phyloP scores from a whole-genome alignment of 2,797 vertebrate species.

The Pelobates cultripes region DNA sequence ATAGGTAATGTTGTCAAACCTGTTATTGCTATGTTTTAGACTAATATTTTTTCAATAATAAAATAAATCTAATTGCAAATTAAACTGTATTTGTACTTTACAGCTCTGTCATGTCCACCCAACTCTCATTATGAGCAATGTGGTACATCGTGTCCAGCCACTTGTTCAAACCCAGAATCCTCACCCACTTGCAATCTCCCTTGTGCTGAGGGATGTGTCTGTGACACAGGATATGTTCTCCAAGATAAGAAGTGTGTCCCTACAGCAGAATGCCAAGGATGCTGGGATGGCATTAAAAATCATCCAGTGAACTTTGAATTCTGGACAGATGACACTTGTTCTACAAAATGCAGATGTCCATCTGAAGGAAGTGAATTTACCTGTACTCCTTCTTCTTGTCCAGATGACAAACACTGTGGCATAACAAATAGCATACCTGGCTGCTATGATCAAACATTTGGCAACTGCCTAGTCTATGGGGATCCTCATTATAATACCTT shows the following conservation, averaged over 20 bases:
- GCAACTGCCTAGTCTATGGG: conserved; percentile 74
- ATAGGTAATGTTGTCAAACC: too few species aligned
- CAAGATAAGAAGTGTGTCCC: conserved; percentile 44
- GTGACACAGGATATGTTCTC: conserved; percentile 45
- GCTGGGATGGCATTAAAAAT: conserved; percentile 65
- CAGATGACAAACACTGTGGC: conserved; percentile 66
- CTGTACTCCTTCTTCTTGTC: conserved; percentile 71
- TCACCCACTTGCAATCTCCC: conserved; percentile 45
- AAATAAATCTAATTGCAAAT: neutral
- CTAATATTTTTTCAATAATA: too few species aligned
- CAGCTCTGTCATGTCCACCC: conserved; percentile 38
- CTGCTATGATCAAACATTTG: conserved; percentile 59
- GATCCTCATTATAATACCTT: conserved; percentile 80
- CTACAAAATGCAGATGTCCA: conserved; percentile 68
- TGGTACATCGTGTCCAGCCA: conserved; percentile 52
- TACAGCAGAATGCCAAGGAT: conserved; percentile 37
- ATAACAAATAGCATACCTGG: conserved; percentile 54
- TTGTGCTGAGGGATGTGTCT: conserved; percentile 48
- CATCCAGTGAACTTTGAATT: conserved; percentile 68
- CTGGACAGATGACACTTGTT: conserved; percentile 70
- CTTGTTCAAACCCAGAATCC: conserved; percentile 40
- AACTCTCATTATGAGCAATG: conserved; percentile 55
- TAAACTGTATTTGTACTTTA: neutral
- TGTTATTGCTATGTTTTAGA: too few species aligned
- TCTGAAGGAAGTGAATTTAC: conserved; percentile 56